Evolutionary conservation across 2,113 vertebrate genomes (phyloP).

Genomic region (Anser brachyrhynchus): DNA sequence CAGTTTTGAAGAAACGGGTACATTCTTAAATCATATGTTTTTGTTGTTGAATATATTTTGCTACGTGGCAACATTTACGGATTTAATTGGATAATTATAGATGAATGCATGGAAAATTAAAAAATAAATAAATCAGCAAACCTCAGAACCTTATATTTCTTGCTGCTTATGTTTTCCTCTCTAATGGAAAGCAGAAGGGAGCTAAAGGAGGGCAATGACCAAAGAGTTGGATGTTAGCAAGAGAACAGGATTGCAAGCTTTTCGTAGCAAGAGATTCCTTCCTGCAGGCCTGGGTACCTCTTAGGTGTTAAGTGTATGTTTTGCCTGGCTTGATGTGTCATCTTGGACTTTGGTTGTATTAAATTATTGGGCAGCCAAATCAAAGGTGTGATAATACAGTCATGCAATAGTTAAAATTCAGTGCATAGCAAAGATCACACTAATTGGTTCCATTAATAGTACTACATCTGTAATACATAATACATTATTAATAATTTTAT

Average conservation of each 20-base stretch:
- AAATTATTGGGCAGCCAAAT: neutral
- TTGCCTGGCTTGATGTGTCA: neutral
- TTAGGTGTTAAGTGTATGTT: neutral
- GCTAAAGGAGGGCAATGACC: neutral
- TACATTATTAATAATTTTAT: neutral
- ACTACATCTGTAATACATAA: neutral
- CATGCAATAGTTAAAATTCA: neutral
- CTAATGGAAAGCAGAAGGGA: neutral
- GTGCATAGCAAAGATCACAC: neutral
- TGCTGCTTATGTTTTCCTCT: neutral
- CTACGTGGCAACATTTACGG: neutral
- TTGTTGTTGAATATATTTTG: neutral
- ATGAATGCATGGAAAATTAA: neutral
- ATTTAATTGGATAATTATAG: neutral
- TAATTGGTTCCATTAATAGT: neutral
- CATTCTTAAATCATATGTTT: fast-evolving
- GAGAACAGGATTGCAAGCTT: neutral
- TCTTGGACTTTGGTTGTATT: neutral
- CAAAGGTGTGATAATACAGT: neutral
- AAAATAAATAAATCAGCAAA: neutral
- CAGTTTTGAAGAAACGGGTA: neutral
- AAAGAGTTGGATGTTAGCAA: neutral
- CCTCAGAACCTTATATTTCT: neutral
- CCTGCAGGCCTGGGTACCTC: neutral
- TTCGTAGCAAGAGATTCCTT: neutral